phyloP scores from a whole-genome alignment of 1,140 invertebrate genomes.

The Chrysoperla carnea region DNA sequence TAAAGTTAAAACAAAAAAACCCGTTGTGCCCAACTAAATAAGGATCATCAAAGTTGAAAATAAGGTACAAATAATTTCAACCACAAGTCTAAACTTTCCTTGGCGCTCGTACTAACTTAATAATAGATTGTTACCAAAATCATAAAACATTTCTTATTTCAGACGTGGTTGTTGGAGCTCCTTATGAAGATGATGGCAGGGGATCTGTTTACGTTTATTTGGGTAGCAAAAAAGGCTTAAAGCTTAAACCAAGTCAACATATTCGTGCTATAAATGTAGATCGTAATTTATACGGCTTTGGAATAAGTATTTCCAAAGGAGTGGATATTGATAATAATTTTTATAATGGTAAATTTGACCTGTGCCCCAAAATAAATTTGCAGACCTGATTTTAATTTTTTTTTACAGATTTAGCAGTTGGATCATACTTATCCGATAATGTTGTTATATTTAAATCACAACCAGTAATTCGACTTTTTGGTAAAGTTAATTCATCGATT shows the following conservation, averaged over 20 bases:
- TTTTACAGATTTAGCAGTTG: constrained; percentile 26
- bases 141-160: constrained; percentile 6
- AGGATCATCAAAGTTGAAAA: too few relatives aligned
- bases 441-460: constrained; percentile 21
- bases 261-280: constrained; percentile 21
- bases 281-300: constrained; percentile 24
- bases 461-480: constrained; percentile 13
- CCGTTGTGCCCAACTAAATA: too few relatives aligned
- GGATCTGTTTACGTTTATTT: constrained; percentile 31
- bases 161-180: constrained; percentile 32
- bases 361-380: neutral
- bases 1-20: too few relatives aligned
- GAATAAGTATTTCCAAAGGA: constrained; percentile 26
- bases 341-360: constrained; percentile 17
- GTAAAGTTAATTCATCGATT: too few relatives aligned
- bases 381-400: too few relatives aligned
- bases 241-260: constrained; percentile 23
- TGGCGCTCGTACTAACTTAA: too few relatives aligned
- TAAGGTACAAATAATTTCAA: too few relatives aligned
- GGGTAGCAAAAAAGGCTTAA: constrained; percentile 25
- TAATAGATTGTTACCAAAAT: too few relatives aligned
- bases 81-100: too few relatives aligned
- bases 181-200: constrained; percentile 23
- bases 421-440: constrained; percentile 27
- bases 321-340: constrained; percentile 28